phyloP scores from a whole-genome alignment of 2,113 vertebrate species.

The Antigone vipio region DNA sequence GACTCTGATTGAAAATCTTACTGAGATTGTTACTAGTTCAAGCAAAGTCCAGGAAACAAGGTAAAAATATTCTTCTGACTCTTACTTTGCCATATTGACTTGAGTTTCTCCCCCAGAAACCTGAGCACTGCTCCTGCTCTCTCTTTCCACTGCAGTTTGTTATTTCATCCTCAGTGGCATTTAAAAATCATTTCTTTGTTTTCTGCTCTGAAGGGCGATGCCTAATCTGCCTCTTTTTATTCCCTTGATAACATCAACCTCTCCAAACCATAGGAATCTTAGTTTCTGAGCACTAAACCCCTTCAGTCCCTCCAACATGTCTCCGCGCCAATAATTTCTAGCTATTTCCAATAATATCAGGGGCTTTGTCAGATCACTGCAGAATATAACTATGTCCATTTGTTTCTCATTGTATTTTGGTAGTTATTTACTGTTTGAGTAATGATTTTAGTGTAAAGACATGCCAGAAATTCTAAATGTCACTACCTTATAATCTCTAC shows the following conservation, averaged over 20 bases:
- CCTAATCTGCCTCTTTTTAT: background rate
- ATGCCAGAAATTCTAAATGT: background rate
- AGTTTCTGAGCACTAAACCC: background rate
- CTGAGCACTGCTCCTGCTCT: background rate
- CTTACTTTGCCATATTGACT: background rate
- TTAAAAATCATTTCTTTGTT: background rate
- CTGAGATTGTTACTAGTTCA: conserved; percentile 86
- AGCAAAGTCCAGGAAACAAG: conserved; percentile 83
- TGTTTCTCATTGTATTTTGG: background rate
- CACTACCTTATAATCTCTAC: background rate
- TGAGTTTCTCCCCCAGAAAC: background rate
- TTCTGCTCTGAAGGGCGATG: background rate
- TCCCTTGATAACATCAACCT: background rate
- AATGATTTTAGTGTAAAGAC: background rate
- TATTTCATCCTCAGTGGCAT: background rate
- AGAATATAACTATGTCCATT: background rate
- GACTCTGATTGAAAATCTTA: conserved; percentile 85
- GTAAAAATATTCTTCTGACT: conserved; percentile 66
- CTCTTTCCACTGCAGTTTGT: background rate
- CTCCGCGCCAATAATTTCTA: background rate
- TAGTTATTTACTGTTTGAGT: background rate
- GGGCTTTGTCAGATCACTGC: background rate
- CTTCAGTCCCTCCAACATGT: background rate
- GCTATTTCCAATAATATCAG: background rate
- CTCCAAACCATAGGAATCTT: background rate